Base-by-base conservation (phyloP, 2,888 invertebrate genomes). In the Eristalinus sepulchralis region DNA sequence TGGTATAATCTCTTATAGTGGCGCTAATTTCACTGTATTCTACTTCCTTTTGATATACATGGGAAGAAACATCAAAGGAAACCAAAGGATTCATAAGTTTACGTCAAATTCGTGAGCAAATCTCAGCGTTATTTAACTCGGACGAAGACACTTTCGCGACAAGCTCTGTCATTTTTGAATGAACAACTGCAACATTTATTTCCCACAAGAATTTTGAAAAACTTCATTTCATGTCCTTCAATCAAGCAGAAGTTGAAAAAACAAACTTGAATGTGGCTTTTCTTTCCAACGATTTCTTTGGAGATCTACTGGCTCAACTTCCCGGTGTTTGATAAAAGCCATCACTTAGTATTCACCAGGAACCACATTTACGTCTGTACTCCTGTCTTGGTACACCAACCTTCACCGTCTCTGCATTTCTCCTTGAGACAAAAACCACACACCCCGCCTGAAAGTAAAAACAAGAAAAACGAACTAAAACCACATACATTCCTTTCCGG, bases 331-430 rank as follows among this genome's bases (percentile, higher is more conserved):
- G 70, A 71, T 64, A 85, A 78, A 68, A 70, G 39, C 24, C 82
- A 78, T 82, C 78, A 86, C 68, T 78, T 82, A 86, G 77, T 78
- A 77, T 81, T 71, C 72, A 77, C 75, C 75, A 81, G 75, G 75
- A 71, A 71, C 64, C 13, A 60, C 72, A 85, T 62, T 78, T 62
- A 24, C 60, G 24, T 76, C 66, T 60, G 47, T 66, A 22, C n/a
- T 24, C 36, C 10, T 27, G 60, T 79, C 73, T 55, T 62, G 67
- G 68, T 57, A 55, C 67, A 55, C 59, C 34, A 34, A 67, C 27
- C 22, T 39, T 36, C 60, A 22, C 64, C 53, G 31, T 71, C 70
- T 36, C 27, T 47, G n/a, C n/a, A n/a, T n/a, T n/a, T 31, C 33
- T 33, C 57, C 78, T 78, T 86, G 67, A 78, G 78, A 79, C 71